A percentile compares a stretch with the other conserved stretches of the same genome.
phyloP scores from a whole-genome alignment of 2,888 invertebrate species.

The Chaitophorus viminalis region DNA sequence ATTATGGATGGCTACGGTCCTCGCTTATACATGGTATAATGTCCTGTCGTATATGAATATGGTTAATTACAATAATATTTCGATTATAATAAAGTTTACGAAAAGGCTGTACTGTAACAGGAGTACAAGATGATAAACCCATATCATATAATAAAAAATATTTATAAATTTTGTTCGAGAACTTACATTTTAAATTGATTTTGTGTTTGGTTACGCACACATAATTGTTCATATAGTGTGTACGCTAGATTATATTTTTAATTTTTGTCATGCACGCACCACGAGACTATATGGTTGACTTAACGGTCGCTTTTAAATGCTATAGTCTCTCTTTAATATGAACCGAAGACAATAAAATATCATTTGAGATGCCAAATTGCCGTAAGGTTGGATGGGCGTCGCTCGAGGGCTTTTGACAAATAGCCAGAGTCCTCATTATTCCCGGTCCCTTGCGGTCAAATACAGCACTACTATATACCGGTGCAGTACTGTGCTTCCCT shows the following conservation, averaged over 20 bases:
- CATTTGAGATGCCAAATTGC: constrained; percentile 54
- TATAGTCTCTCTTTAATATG: not conserved
- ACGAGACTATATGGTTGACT: not conserved
- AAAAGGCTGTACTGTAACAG: too few species aligned
- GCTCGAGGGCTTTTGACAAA: constrained; percentile 40
- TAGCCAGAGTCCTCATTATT: constrained; percentile 43
- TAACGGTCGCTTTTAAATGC: not conserved
- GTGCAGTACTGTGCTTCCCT: not conserved
- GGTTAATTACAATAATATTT: not conserved
- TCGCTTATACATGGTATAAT: not conserved
- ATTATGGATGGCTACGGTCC: not conserved
- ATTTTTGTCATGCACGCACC: too few species aligned
- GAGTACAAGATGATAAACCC: too few species aligned
- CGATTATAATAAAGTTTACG: not conserved
- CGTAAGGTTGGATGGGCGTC: constrained; percentile 35
- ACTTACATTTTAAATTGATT: not conserved
- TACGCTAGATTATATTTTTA: too few species aligned
- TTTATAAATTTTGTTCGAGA: too few species aligned
- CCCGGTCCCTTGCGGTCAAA: constrained; percentile 38
- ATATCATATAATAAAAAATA: too few species aligned
- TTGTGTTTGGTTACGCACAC: not conserved
- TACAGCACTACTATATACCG: constrained; percentile 1
- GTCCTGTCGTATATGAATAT: not conserved
- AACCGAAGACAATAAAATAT: constrained; percentile 49
- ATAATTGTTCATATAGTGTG: too few species aligned